A percentile compares a stretch with the other conserved stretches of the same genome.
Conservation (phyloP, 2,888 invertebrate genomes). For the Didymodactylos carnosus region DNA sequence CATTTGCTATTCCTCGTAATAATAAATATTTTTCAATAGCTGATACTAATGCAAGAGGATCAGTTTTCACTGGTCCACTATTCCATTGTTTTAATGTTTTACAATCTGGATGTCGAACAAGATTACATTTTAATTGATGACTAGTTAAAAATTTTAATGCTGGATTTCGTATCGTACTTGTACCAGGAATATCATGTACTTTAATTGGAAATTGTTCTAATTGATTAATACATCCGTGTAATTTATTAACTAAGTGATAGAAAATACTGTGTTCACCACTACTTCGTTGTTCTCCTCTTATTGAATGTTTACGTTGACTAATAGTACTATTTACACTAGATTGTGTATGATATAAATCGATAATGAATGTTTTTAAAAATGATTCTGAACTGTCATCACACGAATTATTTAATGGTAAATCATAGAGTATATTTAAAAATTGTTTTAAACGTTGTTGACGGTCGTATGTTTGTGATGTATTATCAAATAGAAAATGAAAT, state of each 20-base stretch:
- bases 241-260: slow-evolving; percentile 53
- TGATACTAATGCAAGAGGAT: slow-evolving; percentile 91
- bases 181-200: slow-evolving; percentile 60
- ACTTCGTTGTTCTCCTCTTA: too few relatives aligned
- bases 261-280: background rate
- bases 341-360: background rate
- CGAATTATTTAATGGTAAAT: background rate
- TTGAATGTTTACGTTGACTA: too few relatives aligned
- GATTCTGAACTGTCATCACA: background rate
- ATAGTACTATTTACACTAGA: background rate
- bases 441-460: slow-evolving; percentile 46
- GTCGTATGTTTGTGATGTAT: background rate
- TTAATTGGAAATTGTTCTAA: slow-evolving; percentile 74
- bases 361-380: background rate
- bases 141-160: slow-evolving; percentile 78
- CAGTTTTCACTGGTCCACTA: slow-evolving; percentile 91
- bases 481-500: slow-evolving; percentile 57
- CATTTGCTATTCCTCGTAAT: slow-evolving; percentile 47
- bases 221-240: slow-evolving; percentile 85
- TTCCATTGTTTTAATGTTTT: slow-evolving; percentile 87
- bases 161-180: slow-evolving; percentile 36
- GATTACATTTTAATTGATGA: slow-evolving; percentile 91
- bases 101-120: slow-evolving; percentile 80
- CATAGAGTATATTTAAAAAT: slow-evolving; percentile 71
- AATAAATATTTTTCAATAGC: slow-evolving; percentile 83